Percentiles rank a stretch among this genome's conserved stretches.
Conservation (phyloP, 2,888 invertebrate species). For the Drosophila atroscutellata region DNA sequence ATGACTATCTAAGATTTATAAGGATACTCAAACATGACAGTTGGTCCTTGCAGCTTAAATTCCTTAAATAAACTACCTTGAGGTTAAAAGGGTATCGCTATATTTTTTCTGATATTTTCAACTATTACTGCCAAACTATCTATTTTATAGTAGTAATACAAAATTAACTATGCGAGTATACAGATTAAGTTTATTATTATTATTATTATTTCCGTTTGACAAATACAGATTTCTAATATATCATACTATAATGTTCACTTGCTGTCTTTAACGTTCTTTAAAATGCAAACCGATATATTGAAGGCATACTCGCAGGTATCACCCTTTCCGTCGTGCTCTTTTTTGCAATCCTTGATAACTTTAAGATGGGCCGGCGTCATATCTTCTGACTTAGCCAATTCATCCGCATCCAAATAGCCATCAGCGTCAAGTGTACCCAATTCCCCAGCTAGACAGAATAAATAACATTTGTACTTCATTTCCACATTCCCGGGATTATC, state of each 20-base stretch:
- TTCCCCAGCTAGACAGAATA: background rate
- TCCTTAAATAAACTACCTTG: background rate
- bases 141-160: background rate
- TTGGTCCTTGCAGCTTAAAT: conserved; percentile 4
- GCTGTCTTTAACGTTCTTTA: background rate
- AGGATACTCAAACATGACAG: conserved; percentile 18
- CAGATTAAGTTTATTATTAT: background rate
- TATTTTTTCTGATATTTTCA: background rate
- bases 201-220: background rate
- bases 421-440: background rate
- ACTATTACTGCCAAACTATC: background rate
- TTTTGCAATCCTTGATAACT: background rate
- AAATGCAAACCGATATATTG: conserved; percentile 1
- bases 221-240: background rate
- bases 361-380: background rate
- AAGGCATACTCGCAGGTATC: conserved; percentile 18
- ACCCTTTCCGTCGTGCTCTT: background rate
- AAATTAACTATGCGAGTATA: background rate
- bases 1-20: conserved; percentile 38
- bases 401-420: background rate
- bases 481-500: background rate
- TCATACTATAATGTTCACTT: background rate
- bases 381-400: background rate
- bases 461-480: conserved; percentile 1
- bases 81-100: conserved; percentile 14